Evolutionary conservation across 2,113 vertebrate genomes (phyloP).

Genomic region (Anser brachyrhynchus): DNA sequence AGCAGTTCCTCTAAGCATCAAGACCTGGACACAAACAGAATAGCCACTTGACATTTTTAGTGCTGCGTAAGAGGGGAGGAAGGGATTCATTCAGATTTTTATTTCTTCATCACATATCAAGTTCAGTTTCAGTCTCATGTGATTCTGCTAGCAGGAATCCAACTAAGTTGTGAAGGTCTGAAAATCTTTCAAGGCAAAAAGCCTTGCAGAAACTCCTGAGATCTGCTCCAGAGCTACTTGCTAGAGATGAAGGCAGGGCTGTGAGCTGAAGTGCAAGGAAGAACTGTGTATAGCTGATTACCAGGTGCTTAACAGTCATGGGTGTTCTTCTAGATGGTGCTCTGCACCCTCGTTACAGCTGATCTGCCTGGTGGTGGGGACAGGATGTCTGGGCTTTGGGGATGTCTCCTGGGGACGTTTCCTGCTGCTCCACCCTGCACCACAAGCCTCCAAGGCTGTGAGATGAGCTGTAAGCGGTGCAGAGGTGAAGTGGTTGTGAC

Average conservation of each 20-base stretch:
- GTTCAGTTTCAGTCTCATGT: neutral
- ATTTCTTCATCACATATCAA: neutral
- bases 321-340: neutral
- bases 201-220: neutral
- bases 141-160: neutral
- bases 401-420: neutral
- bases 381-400: neutral
- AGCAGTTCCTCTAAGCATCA: neutral
- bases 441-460: neutral
- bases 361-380: neutral
- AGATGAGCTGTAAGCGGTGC: neutral
- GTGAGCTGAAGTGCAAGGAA: neutral
- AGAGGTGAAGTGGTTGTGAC: neutral
- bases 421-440: neutral
- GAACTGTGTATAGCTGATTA: neutral
- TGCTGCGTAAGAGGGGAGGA: neutral
- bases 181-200: neutral
- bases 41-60: neutral
- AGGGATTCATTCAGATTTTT: neutral
- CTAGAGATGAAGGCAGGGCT: neutral
- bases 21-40: neutral
- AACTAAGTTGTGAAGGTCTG: too few species aligned
- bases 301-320: rapidly evolving
- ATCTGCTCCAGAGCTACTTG: neutral
- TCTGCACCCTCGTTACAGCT: neutral